phyloP scores from a whole-genome alignment of 2,113 vertebrate genomes.

The Phaetusa simplex region DNA sequence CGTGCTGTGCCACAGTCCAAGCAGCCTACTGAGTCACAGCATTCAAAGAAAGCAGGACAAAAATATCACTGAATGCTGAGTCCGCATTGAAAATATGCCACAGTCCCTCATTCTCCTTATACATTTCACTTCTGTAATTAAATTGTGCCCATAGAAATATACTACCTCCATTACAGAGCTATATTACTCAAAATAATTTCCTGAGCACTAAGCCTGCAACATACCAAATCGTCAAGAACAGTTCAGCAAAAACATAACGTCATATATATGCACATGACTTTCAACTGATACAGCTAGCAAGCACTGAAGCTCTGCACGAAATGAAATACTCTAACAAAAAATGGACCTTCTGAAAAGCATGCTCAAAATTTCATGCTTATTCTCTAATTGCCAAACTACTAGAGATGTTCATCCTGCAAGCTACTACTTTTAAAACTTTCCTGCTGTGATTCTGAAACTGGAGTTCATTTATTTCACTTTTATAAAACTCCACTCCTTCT shows the following conservation, averaged over 20 bases:
- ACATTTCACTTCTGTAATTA: background rate
- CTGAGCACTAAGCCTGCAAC: background rate
- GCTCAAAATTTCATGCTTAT: background rate
- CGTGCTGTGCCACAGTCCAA: background rate
- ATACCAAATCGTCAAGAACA: background rate
- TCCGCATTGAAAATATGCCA: background rate
- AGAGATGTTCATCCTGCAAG: background rate
- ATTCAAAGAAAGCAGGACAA: constrained; percentile 10
- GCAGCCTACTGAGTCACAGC: background rate
- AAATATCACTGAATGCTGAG: constrained; percentile 34
- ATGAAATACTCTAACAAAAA: background rate
- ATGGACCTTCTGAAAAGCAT: background rate
- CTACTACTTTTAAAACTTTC: background rate
- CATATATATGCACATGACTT: constrained; percentile 38
- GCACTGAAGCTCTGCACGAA: background rate
- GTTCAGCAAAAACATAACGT: constrained; percentile 38
- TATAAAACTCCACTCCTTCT: background rate
- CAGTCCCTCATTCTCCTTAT: background rate
- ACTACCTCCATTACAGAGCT: background rate
- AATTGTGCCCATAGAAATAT: background rate
- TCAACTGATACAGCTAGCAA: background rate
- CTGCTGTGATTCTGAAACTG: background rate
- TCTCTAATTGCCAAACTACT: background rate
- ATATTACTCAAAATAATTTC: constrained; percentile 33
- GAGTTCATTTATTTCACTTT: background rate